These are phyloP conservation scores for Mesoclemmys tuberculata DNA, from an alignment of 2,113 vertebrate species.

Conservation along the genomic window DNA sequence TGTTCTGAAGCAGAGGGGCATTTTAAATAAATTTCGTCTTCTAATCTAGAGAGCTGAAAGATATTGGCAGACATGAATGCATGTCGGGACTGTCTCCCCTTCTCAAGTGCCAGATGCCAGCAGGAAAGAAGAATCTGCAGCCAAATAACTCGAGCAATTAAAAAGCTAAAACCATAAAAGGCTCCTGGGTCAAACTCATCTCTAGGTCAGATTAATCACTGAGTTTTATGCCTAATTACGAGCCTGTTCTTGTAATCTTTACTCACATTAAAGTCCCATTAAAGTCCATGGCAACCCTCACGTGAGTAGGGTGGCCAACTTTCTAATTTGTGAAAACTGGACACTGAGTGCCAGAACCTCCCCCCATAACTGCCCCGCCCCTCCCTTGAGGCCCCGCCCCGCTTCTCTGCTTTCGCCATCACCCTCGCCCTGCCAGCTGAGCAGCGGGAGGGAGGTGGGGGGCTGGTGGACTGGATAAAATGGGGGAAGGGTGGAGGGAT, in stretches of 20 bases:
- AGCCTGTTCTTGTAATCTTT: neutral
- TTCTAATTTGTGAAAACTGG: too few relatives aligned
- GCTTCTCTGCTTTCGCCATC: too few relatives aligned
- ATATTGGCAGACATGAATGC: neutral
- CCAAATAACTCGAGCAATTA: neutral
- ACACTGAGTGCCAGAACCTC: too few relatives aligned
- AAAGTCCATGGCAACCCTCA: neutral
- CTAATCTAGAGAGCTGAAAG: accelerated
- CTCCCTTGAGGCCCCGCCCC: neutral
- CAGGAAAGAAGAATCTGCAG: neutral
- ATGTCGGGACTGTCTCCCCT: neutral
- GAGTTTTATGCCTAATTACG: neutral
- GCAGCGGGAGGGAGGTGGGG: too few relatives aligned
- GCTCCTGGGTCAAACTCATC: neutral
- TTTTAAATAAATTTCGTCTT: accelerated
- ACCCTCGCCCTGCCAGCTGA: too few relatives aligned
- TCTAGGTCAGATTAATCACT: accelerated
- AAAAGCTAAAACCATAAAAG: neutral
- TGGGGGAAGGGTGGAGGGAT: too few relatives aligned
- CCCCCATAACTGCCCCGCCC: too few relatives aligned
- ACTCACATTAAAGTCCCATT: neutral
- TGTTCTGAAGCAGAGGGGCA: neutral
- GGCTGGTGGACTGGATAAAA: too few relatives aligned
- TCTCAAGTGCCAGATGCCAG: neutral
- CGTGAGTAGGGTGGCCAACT: neutral